Evolutionary conservation across 2,797 vertebrate genomes (phyloP), one percentile per base, ranked within the genome.

Genomic region (Percopsis omiscomaycus): DNA sequence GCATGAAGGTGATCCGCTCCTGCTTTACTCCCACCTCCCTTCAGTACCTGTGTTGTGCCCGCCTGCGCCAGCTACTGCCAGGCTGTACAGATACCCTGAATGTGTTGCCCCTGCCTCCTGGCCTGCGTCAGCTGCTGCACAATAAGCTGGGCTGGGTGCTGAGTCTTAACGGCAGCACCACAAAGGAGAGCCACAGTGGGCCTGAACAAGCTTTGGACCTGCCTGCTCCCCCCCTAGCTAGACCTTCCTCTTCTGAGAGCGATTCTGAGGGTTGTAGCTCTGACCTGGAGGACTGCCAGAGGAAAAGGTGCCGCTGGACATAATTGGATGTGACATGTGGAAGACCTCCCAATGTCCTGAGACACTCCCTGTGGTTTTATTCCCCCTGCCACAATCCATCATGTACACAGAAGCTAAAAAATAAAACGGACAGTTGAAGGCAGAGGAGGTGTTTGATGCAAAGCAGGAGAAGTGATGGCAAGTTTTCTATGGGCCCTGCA

Each of bases 1-100:
- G 96, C 92, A 99, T 99, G 97, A 99, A 99, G 85, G 94, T 99
- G 74, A 98, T 98, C 88, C 88, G 96, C 0, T 97, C 95, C 0
- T 97, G 95, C 0, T 95, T 94, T 13, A 94, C 94, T 3, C 88
- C 92, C 80, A 99, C 97, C 0, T 98, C 97, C 16, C 91, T 99
- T 75, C 95, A 98, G 76, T 98, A 96, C 77, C 93, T 99, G 16
- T 99, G 97, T 87, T 99, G 97, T 1, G 94, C 92, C 54, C 96
- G 96, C 72, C 93, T 98, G 54, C 96, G 96, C 60, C 95, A 95
- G 88, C 93, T 99, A 73, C 91, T 97, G 52, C 97, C 97, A 0
- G 80, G 94, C 80, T 93, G 92, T 0, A 90, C 94, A 48, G 94
- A 98, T 84, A 95, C 93, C 0, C 89, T 99, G n/a, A 92, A 95